These are phyloP conservation scores for Abrostola tripartita DNA, from an alignment of 2,888 invertebrate genomes.

Conservation along the genomic window DNA sequence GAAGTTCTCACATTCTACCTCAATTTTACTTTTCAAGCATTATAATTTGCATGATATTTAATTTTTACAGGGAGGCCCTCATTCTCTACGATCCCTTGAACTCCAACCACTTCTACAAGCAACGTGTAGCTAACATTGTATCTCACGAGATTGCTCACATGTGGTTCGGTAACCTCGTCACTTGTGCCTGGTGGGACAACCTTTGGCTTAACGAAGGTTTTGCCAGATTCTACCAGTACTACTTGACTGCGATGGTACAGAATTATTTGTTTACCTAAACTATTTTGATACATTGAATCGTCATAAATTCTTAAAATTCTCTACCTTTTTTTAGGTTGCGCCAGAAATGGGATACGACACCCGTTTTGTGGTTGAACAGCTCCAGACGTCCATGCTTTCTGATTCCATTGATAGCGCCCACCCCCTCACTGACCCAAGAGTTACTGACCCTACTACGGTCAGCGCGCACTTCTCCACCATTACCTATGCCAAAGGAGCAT, in stretches of 20 bases:
- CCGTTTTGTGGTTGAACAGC: constrained; percentile 90
- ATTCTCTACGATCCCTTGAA: constrained; percentile 84
- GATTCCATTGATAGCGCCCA: constrained; percentile 89
- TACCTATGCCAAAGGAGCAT: constrained; percentile 90
- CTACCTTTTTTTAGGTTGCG: constrained; percentile 64
- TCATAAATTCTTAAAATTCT: background rate
- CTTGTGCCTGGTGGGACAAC: constrained; percentile 92
- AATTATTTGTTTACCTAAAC: background rate
- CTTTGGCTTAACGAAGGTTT: constrained; percentile 92
- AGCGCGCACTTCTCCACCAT: constrained; percentile 90
- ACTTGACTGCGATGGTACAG: constrained; percentile 83
- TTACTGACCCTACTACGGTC: constrained; percentile 88
- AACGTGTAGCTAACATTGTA: constrained; percentile 90
- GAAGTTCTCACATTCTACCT: no score
- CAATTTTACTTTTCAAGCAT: background rate
- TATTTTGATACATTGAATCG: no score
- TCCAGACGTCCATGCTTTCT: constrained; percentile 89
- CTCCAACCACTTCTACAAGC: constrained; percentile 88
- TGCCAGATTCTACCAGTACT: constrained; percentile 92
- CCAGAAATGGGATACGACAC: constrained; percentile 74
- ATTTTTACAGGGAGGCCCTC: constrained; percentile 87
- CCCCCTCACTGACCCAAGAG: constrained; percentile 87
- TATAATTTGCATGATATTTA: background rate
- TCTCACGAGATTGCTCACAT: constrained; percentile 94
- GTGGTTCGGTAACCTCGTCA: constrained; percentile 94